Conservation (phyloP, 2,888 invertebrate species). For the Chloromyia formosa region DNA sequence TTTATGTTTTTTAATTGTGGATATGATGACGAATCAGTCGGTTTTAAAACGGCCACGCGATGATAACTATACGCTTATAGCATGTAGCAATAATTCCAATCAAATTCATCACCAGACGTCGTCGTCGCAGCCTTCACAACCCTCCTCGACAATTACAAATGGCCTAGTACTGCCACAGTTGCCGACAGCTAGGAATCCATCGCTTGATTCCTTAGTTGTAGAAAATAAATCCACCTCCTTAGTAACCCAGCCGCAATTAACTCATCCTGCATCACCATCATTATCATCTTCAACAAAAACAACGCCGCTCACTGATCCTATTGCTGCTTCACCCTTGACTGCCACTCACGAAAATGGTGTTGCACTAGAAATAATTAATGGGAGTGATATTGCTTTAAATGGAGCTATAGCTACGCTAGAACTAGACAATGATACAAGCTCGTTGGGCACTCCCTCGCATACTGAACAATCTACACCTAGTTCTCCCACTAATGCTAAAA, state of each 20-base stretch:
- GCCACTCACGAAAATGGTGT: neutral
- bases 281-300: neutral
- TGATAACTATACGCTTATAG: slow-evolving; percentile 44
- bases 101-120: slow-evolving; percentile 34
- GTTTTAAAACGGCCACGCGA: slow-evolving; percentile 51
- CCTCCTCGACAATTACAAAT: slow-evolving; percentile 14
- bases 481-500: slow-evolving; percentile 23
- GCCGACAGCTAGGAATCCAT: slow-evolving; percentile 7
- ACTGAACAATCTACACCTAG: neutral
- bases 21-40: slow-evolving; percentile 46
- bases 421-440: neutral
- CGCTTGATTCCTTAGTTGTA: slow-evolving; percentile 57
- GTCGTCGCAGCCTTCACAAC: neutral
- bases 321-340: slow-evolving; percentile 15
- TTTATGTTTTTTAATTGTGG: slow-evolving; percentile 27
- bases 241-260: slow-evolving; percentile 57
- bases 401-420: neutral
- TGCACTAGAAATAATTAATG: neutral
- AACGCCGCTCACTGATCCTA: slow-evolving; percentile 3
- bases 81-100: slow-evolving; percentile 31
- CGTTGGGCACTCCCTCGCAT: neutral
- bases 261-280: neutral
- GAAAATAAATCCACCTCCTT: slow-evolving; percentile 56
- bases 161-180: neutral
- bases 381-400: neutral